phyloP scores from a whole-genome alignment of 1,140 invertebrate genomes.

The Rhynchophorus ferrugineus region DNA sequence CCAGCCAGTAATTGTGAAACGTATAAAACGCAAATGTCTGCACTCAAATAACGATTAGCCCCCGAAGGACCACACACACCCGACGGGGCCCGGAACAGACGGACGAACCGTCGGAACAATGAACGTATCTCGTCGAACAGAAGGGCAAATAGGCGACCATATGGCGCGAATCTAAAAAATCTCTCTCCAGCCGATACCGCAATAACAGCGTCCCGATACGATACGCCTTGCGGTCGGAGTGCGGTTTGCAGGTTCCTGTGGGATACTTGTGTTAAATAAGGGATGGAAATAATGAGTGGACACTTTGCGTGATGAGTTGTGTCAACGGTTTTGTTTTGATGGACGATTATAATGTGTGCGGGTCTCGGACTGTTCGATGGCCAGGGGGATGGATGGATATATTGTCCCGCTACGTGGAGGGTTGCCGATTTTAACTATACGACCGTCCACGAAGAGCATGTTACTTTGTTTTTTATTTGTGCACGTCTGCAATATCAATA shows the following conservation, averaged over 20 bases:
- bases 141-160: slow-evolving; percentile 5
- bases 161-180: slow-evolving; percentile 7
- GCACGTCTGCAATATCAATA: too few species aligned
- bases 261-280: slow-evolving; percentile 8
- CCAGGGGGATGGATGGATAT: too few species aligned
- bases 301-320: slow-evolving; percentile 4
- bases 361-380: too few species aligned
- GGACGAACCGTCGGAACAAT: neutral
- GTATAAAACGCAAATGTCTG: neutral
- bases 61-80: slow-evolving; percentile 3
- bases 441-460: too few species aligned
- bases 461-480: too few species aligned
- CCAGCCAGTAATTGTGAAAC: too few species aligned
- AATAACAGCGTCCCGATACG: neutral
- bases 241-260: slow-evolving; percentile 7
- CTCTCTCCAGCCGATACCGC: too few species aligned
- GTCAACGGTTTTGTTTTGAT: slow-evolving; percentile 6
- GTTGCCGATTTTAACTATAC: too few species aligned
- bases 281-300: slow-evolving; percentile 8
- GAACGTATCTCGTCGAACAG: slow-evolving; percentile 1
- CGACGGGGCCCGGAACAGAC: neutral
- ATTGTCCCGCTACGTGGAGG: too few species aligned
- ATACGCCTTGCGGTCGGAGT: slow-evolving; percentile 1
- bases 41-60: slow-evolving; percentile 2
- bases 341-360: too few species aligned